phyloP scores from a whole-genome alignment of 2,888 invertebrate genomes.

The Lathronympha strigana region DNA sequence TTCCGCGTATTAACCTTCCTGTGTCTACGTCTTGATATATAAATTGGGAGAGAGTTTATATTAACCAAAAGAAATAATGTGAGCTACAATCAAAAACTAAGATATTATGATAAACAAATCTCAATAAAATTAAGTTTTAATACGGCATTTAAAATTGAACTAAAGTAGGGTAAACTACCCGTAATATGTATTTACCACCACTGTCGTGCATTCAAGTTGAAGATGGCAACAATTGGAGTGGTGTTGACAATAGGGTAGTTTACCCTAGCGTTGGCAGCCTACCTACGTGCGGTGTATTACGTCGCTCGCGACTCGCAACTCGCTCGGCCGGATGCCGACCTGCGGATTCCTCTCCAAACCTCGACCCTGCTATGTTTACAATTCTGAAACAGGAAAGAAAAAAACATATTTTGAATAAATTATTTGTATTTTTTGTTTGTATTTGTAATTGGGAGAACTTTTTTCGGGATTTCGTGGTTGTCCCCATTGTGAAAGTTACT shows the following conservation, averaged over 20 bases:
- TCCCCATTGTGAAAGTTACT: too few species aligned
- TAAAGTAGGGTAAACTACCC: conserved; percentile 44
- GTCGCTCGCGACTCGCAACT: conserved; percentile 52
- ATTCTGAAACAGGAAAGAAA: too few species aligned
- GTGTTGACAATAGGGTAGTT: background rate
- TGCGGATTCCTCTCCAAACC: conserved; percentile 51
- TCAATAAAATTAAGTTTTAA: conserved; percentile 13
- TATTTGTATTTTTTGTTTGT: too few species aligned
- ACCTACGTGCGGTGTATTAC: conserved; percentile 52
- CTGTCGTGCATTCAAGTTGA: background rate
- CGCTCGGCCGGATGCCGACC: conserved; percentile 42
- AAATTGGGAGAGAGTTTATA: background rate
- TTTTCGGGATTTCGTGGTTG: too few species aligned
- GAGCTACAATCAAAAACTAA: conserved; percentile 15
- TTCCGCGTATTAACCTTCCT: background rate
- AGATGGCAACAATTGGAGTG: background rate
- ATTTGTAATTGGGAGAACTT: too few species aligned
- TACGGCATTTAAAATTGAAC: conserved; percentile 48
- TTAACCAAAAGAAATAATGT: background rate
- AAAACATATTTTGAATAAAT: too few species aligned
- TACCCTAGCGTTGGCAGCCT: conserved; percentile 9
- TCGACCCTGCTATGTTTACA: conserved; percentile 62
- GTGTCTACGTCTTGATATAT: background rate
- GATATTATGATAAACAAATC: conserved; percentile 1
- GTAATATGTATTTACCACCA: background rate